Conservation (phyloP, 2,888 invertebrate species). For the Leptinotarsa rubiginosa region DNA sequence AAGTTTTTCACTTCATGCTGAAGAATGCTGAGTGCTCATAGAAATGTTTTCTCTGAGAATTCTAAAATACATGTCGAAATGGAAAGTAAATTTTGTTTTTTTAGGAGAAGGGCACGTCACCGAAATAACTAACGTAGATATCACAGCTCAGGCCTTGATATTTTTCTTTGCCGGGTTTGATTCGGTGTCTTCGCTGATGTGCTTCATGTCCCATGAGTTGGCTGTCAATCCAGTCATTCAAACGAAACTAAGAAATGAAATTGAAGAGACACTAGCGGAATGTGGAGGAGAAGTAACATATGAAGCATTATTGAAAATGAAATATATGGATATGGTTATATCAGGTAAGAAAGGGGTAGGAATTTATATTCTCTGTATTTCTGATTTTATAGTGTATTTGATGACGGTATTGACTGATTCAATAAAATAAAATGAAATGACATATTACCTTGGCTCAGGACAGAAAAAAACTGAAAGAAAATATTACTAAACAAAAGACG, state of each 20-base stretch:
- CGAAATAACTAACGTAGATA: slow-evolving; percentile 28
- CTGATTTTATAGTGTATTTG: too few species aligned
- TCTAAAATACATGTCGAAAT: too few species aligned
- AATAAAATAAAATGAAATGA: too few species aligned
- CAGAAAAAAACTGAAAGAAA: too few species aligned
- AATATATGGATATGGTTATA: slow-evolving; percentile 69
- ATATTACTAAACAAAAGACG: too few species aligned
- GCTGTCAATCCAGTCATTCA: slow-evolving; percentile 72
- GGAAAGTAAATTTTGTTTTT: background rate
- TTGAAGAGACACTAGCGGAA: slow-evolving; percentile 62
- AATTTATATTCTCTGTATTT: too few species aligned
- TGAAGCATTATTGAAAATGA: slow-evolving; percentile 65
- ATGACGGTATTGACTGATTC: too few species aligned
- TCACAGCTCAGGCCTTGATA: slow-evolving; percentile 66
- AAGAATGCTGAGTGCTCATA: too few species aligned
- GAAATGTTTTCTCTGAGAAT: too few species aligned
- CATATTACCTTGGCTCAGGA: too few species aligned
- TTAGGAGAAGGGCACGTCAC: slow-evolving; percentile 22
- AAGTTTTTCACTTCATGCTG: too few species aligned
- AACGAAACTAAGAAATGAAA: slow-evolving; percentile 68
- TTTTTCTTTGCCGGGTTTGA: slow-evolving; percentile 70
- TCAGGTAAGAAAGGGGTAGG: slow-evolving; percentile 23
- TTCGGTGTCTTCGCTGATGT: slow-evolving; percentile 65
- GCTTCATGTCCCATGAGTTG: slow-evolving; percentile 70
- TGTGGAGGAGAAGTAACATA: slow-evolving; percentile 62